Evolutionary conservation across 2,888 invertebrate species (phyloP).

Genomic region (Ptychoptera contaminata): DNA sequence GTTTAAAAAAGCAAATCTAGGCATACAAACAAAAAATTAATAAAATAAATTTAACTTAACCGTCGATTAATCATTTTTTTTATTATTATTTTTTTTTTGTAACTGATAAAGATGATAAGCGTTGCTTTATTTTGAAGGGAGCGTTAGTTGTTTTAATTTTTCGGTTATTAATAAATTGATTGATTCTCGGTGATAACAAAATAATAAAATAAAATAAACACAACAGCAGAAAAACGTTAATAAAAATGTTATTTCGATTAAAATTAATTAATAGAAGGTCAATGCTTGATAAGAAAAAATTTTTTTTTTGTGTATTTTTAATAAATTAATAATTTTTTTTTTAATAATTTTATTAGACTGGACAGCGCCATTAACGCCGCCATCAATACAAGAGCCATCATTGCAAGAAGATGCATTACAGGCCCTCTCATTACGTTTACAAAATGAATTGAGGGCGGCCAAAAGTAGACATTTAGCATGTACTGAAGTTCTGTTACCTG

Average conservation of each 20-base stretch:
- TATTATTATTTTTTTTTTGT: too few relatives aligned
- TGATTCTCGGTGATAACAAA: background rate
- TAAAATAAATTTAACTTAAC: too few relatives aligned
- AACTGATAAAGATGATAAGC: too few relatives aligned
- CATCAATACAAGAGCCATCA: slow-evolving; percentile 17
- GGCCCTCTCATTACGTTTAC: slow-evolving; percentile 58
- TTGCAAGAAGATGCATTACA: slow-evolving; percentile 21
- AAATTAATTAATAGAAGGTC: background rate
- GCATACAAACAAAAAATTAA: too few relatives aligned
- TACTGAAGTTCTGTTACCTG: slow-evolving; percentile 73
- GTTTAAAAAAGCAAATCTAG: too few relatives aligned
- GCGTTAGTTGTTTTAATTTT: too few relatives aligned
- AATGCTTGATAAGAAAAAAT: background rate
- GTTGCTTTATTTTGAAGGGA: too few relatives aligned
- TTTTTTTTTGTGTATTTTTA: slow-evolving; percentile 5
- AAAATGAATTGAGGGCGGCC: slow-evolving; percentile 63
- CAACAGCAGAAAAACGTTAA: slow-evolving; percentile 18
- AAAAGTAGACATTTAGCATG: slow-evolving; percentile 65
- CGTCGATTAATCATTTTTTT: too few relatives aligned
- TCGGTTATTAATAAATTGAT: too few relatives aligned
- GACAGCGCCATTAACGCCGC: slow-evolving; percentile 25
- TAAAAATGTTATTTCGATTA: slow-evolving; percentile 18
- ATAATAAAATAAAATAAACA: background rate
- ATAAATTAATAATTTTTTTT: slow-evolving; percentile 1
- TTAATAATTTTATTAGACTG: slow-evolving; percentile 19